Evolutionary conservation across 2,888 invertebrate genomes (phyloP).

Genomic region (Tenthredo scrophulariae): DNA sequence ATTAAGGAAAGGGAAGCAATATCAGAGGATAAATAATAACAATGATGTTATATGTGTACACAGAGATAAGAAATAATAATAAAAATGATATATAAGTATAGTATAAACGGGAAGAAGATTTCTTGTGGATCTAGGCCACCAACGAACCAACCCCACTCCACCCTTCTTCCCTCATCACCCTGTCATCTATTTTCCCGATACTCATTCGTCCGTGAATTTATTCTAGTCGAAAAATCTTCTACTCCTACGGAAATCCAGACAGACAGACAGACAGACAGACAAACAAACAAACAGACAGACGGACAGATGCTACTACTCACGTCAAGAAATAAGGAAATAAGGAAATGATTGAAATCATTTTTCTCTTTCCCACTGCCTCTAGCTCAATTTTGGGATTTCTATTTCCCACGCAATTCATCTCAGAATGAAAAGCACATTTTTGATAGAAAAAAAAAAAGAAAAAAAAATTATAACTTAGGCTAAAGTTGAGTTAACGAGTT

Average conservation of each 20-base stretch:
- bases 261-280: not conserved
- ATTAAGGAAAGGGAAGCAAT: not conserved
- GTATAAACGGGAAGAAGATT: constrained; percentile 10
- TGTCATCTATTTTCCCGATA: constrained; percentile 18
- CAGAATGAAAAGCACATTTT: too few relatives aligned
- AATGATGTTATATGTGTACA: constrained; percentile 3
- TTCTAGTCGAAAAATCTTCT: constrained; percentile 32
- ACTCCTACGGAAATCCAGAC: not conserved
- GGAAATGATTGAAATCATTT: too few relatives aligned
- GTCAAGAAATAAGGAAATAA: too few relatives aligned
- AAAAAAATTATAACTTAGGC: too few relatives aligned
- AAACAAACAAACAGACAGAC: too few relatives aligned
- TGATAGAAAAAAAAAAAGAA: too few relatives aligned
- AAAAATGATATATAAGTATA: not conserved
- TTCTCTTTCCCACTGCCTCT: too few relatives aligned
- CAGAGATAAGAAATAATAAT: constrained; percentile 12
- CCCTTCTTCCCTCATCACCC: not conserved
- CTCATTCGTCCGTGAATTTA: constrained; percentile 28
- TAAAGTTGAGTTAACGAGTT: too few relatives aligned
- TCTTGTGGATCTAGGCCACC: constrained; percentile 30
- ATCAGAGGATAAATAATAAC: constrained; percentile 3
- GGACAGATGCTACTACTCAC: too few relatives aligned
- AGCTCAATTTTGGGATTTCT: too few relatives aligned
- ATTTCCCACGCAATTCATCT: too few relatives aligned
- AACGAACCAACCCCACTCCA: not conserved